Percentiles rank a stretch among this genome's conserved stretches.
These are phyloP conservation scores for Xerus rutilus DNA, from an alignment of 2,797 vertebrate species.

Conservation along the genomic window DNA sequence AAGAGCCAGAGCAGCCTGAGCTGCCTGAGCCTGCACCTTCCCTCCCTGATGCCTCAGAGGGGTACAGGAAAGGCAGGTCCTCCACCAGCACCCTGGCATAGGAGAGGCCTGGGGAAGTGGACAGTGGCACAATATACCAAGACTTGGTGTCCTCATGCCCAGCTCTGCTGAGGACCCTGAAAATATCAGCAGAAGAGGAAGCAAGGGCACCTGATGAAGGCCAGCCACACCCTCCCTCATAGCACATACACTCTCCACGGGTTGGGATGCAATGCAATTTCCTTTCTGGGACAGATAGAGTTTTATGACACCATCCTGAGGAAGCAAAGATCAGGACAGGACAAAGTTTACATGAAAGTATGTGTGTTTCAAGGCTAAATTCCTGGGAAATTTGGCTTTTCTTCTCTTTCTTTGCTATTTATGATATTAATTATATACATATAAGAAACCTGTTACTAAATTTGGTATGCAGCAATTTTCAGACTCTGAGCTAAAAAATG, in stretches of 20 bases:
- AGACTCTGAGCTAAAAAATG: background rate
- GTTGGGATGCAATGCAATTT: background rate
- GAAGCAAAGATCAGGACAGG: background rate
- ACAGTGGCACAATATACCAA: background rate
- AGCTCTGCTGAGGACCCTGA: background rate
- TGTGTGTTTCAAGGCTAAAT: background rate
- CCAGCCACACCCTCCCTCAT: too few species aligned
- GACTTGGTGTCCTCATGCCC: background rate
- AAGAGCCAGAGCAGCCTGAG: background rate
- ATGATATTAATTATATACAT: too few species aligned
- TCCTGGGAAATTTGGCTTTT: background rate
- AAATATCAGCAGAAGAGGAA: background rate
- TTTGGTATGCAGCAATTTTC: background rate
- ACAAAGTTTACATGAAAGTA: background rate
- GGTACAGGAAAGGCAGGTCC: too few species aligned
- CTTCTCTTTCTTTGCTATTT: too few species aligned
- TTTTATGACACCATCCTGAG: too few species aligned
- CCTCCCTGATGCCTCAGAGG: too few species aligned
- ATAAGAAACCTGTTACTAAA: too few species aligned
- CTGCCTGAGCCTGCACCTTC: background rate
- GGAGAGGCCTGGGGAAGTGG: too few species aligned
- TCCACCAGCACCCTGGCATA: background rate
- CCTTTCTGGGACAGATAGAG: background rate
- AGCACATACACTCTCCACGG: background rate
- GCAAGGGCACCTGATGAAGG: background rate